Base-by-base conservation (phyloP, 2,888 invertebrate genomes). In the Heliconius sara region DNA sequence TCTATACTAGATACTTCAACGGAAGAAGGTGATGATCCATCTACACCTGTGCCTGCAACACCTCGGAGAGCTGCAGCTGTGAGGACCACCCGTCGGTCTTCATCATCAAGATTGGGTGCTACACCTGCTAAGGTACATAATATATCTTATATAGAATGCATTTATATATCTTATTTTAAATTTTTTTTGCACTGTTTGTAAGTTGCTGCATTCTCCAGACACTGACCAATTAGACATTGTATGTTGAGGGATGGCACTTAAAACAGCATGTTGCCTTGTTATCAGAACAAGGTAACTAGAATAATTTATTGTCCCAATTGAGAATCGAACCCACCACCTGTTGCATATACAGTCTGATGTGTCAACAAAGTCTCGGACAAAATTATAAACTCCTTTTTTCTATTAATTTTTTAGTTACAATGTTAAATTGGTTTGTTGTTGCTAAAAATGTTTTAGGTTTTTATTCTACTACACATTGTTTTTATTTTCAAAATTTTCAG, bases 11-110 rank as follows among this genome's bases (percentile, higher is more conserved):
- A 73, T n/a, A 73, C 96, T 12, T 93, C 96, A 3, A 95, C 95
- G 1, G 96, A 96, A 85, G 96, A 96, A 77, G 84, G 88, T 0
- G 95, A 93, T 19, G 95, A 95, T 16, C 87, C 88, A 0, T 86
- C 87, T 0, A 93, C 93, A 9, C 94, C 93, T 47, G 65, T 75
- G n/a, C 88, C 88, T 0, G 86, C 87, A 0, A 93, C 93, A 7
- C 94, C 93, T 0, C 86, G 88, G 74, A 88, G 88, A 34, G 86
- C 88, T 0, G 89, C 86, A 1, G 92, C 93, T 0, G 92, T 92
- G 2, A 87, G 91, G 7, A 85, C 93, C 57, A 94, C 93, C 0
- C 89, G 93, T 3, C 86, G 95, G 43, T 87, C 94, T 3, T 92
- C 94, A 0, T 89, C 90, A 0, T 95, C 95, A 0, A 86, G 92